A percentile compares a stretch with the other conserved stretches of the same genome.
Evolutionary conservation across 2,888 invertebrate genomes (phyloP).

Genomic region (Heteropelma amictum): DNA sequence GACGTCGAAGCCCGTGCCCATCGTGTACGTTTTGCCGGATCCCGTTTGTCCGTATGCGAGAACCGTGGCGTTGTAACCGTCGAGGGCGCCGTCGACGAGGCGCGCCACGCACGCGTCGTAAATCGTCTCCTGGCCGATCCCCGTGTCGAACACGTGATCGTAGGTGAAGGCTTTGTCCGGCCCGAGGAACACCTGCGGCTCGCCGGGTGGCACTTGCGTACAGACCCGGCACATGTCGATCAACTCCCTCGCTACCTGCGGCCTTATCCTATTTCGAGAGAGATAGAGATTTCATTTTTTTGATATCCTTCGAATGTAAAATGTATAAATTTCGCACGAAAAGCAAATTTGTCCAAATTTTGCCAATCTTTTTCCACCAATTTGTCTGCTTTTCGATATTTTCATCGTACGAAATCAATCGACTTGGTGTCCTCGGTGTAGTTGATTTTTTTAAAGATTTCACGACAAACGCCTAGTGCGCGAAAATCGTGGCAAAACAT

Average conservation of each 20-base stretch:
- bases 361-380: no score
- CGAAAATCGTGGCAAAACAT: no score
- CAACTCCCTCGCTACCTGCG: slow-evolving; percentile 94
- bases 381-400: no score
- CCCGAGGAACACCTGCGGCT: slow-evolving; percentile 95
- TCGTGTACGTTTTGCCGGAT: slow-evolving; percentile 98
- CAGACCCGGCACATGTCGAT: slow-evolving; percentile 97
- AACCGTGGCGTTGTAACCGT: slow-evolving; percentile 98
- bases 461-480: no score
- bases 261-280: slow-evolving; percentile 96
- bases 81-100: slow-evolving; percentile 94
- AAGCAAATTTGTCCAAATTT: no score
- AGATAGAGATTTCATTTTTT: neutral
- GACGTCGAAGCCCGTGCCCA: slow-evolving; percentile 98
- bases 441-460: no score
- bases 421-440: neutral
- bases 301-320: neutral
- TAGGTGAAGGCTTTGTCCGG: slow-evolving; percentile 97
- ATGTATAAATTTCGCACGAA: neutral
- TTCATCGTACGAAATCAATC: no score
- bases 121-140: slow-evolving; percentile 85
- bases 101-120: slow-evolving; percentile 91
- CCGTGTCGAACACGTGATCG: slow-evolving; percentile 95
- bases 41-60: slow-evolving; percentile 93
- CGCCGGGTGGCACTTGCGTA: slow-evolving; percentile 92